These are phyloP conservation scores for Oreamnos americanus DNA, from an alignment of 2,113 vertebrate genomes.

Conservation along the genomic window DNA sequence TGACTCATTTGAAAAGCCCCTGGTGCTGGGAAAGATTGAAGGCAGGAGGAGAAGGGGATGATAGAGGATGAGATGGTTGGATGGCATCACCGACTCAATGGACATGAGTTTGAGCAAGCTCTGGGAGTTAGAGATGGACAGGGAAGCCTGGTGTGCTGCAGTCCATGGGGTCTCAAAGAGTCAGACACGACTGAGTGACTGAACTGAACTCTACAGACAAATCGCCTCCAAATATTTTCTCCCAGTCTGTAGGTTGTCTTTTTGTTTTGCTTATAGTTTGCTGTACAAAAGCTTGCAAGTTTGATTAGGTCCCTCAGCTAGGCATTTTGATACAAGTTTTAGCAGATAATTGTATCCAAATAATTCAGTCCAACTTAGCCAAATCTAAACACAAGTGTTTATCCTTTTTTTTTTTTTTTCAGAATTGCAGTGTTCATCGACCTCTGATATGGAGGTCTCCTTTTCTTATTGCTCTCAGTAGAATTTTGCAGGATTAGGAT, in stretches of 20 bases:
- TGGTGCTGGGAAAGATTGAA: neutral
- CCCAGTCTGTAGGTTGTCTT: neutral
- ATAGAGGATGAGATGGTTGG: neutral
- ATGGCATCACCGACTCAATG: neutral
- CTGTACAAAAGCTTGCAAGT: neutral
- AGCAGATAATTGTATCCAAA: neutral
- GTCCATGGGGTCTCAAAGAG: neutral
- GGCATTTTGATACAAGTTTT: neutral
- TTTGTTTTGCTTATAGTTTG: neutral
- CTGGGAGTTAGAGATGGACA: neutral
- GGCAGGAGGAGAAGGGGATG: neutral
- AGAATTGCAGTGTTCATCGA: neutral
- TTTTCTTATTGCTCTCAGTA: neutral
- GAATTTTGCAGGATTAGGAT: constrained; percentile 63
- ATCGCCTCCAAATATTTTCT: neutral
- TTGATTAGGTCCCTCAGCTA: neutral
- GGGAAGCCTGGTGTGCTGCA: neutral
- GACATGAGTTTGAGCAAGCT: neutral
- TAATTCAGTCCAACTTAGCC: neutral
- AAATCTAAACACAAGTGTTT: neutral
- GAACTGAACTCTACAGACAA: neutral
- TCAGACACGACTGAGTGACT: neutral
- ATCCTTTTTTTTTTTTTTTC: neutral
- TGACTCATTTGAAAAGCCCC: neutral
- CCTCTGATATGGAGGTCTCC: neutral